Evolutionary conservation across 2,888 invertebrate genomes (phyloP).

Genomic region (Aphrophora alni): DNA sequence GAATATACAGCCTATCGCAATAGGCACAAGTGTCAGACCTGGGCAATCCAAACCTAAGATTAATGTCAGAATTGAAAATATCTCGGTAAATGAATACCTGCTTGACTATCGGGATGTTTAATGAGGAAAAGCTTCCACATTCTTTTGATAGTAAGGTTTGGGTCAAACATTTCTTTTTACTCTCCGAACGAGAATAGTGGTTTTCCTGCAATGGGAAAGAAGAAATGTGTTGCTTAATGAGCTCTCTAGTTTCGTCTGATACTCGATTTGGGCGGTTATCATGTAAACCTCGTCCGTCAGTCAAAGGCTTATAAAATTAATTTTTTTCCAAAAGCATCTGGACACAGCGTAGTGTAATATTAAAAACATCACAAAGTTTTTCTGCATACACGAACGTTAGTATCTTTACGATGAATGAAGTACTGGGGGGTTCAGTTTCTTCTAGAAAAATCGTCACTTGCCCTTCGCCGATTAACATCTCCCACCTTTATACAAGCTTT

Average conservation of each 20-base stretch:
- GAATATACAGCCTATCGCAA: not conserved
- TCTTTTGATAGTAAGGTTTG: not conserved
- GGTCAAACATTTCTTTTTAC: not conserved
- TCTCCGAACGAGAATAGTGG: not conserved
- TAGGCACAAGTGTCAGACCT: slow-evolving; percentile 28
- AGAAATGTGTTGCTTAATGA: not conserved
- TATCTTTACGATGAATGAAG: slow-evolving; percentile 15
- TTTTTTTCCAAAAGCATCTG: slow-evolving; percentile 11
- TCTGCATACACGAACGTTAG: not conserved
- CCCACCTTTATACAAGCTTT: slow-evolving; percentile 17
- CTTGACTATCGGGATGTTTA: not conserved
- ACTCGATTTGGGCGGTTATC: not conserved
- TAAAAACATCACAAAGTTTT: slow-evolving; percentile 12
- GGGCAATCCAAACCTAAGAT: slow-evolving; percentile 36
- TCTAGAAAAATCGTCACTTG: slow-evolving; percentile 28
- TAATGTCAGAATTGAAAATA: slow-evolving; percentile 18
- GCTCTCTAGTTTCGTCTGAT: not conserved
- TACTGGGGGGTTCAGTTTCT: slow-evolving; percentile 18
- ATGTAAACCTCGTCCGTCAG: slow-evolving; percentile 12
- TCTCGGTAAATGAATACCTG: not conserved
- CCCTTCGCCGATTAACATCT: not conserved
- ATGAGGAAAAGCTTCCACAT: not conserved
- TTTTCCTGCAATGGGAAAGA: slow-evolving; percentile 15
- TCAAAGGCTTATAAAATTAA: not conserved
- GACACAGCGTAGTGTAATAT: not conserved